Evolutionary conservation across 1,140 invertebrate species (phyloP), one percentile per base, ranked within the genome.

Genomic region (Hycleus phaleratus): DNA sequence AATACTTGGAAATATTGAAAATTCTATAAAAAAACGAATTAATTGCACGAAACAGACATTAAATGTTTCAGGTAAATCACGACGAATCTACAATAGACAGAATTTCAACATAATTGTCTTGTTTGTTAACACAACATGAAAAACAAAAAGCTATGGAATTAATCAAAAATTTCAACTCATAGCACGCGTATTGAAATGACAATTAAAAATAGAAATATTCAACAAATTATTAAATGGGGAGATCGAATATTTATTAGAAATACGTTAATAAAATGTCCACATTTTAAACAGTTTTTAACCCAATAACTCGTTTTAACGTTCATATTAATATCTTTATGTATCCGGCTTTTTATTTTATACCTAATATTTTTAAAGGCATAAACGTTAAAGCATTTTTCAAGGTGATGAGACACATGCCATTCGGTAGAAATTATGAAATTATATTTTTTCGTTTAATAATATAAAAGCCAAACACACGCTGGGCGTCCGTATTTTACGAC

Each of bases 321-420:
- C 26, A 9, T 44, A 52, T 42, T 51, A 51, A 51, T 52, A 52
- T 44, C 26, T 53, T 53, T 53, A 53, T 53, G 51, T 53, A 53
- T 53, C 51, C 51, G 51, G 51, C 51, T 53, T 53, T 52, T 45
- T 45, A 53, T 52, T 52, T 52, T 18, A 18, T 18, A 18, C 18
- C 18, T 32, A 32, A 32, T 32, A 53, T 52, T 42, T 53, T 38
- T 53, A 7, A 46, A 45, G 18, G 32, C 51, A 53, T 53, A 53
- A 53, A 49, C 48, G 26, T 49, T 38, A 49, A 49, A 26, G 4
- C 7, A 40, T 46, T 45, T 53, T 53, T 53, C 51, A 53, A 53
- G 51, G 51, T 53, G 51, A 53, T 53, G 51, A 53, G 51, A 53
- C 51, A 53, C 43, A 46, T 53, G 51, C 43, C 46, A 46, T 53